A percentile compares a stretch with the other conserved stretches of the same genome.
Conservation (phyloP, 2,797 vertebrate species). For the Eupleurogrammus muticus region DNA sequence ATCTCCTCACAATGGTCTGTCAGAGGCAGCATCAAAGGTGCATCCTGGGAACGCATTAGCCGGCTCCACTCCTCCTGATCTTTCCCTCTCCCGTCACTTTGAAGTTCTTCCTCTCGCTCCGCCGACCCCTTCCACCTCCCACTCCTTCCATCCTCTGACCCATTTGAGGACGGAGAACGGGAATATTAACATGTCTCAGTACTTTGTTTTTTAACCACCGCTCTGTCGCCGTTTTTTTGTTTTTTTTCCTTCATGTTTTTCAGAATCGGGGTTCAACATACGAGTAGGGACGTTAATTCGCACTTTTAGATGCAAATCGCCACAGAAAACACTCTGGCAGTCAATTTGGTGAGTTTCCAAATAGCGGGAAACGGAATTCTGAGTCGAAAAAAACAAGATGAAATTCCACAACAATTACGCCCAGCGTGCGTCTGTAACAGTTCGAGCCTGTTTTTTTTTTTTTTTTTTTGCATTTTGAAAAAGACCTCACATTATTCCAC, state of each 20-base stretch:
- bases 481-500: conserved; percentile 61
- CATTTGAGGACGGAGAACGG: conserved; percentile 65
- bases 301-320: conserved; percentile 34
- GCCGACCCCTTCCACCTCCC: conserved; percentile 25
- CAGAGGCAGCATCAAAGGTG: conserved; percentile 79
- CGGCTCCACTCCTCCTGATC: conserved; percentile 72
- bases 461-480: conserved; percentile 40
- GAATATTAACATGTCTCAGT: conserved; percentile 25
- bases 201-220: conserved; percentile 16
- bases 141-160: conserved; percentile 69
- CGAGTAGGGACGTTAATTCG: conserved; percentile 27
- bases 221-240: background rate
- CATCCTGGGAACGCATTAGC: conserved; percentile 82
- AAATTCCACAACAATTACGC: conserved; percentile 41
- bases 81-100: conserved; percentile 72
- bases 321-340: conserved; percentile 35
- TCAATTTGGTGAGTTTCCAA: conserved; percentile 43
- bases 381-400: conserved; percentile 47
- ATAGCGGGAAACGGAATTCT: conserved; percentile 33
- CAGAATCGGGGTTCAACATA: conserved; percentile 3
- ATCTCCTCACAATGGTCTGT: conserved; percentile 68
- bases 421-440: conserved; percentile 17
- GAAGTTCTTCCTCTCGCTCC: conserved; percentile 60
- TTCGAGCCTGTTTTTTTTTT: no score
- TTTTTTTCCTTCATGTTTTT: background rate